phyloP scores from a whole-genome alignment of 2,888 invertebrate species.

The Melangyna quadrimaculata region DNA sequence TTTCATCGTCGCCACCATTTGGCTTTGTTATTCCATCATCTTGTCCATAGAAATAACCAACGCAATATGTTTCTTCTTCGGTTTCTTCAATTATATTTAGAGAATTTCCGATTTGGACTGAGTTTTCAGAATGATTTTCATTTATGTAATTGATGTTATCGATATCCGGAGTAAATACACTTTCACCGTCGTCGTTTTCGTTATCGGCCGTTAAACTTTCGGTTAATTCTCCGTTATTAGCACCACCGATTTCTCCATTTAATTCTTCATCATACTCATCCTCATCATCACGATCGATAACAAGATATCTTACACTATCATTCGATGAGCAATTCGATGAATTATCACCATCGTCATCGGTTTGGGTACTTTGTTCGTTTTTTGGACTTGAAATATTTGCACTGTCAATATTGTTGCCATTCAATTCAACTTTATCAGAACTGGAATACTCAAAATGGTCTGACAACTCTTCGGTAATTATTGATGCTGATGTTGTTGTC shows the following conservation, averaged over 20 bases:
- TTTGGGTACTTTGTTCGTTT: constrained; percentile 72
- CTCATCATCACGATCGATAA: constrained; percentile 29
- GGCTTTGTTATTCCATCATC: constrained; percentile 38
- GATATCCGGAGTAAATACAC: background rate
- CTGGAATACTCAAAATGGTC: constrained; percentile 17
- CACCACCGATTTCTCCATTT: background rate
- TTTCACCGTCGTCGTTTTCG: background rate
- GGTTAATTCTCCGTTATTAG: constrained; percentile 19
- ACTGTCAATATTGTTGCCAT: constrained; percentile 42
- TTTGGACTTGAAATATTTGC: constrained; percentile 49
- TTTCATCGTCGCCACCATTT: constrained; percentile 5
- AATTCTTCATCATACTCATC: constrained; percentile 17
- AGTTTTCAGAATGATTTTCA: background rate
- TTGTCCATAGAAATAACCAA: constrained; percentile 64
- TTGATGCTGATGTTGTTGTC: background rate
- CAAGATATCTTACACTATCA: constrained; percentile 44
- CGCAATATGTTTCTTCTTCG: constrained; percentile 70
- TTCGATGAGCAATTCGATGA: constrained; percentile 62
- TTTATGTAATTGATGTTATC: constrained; percentile 55
- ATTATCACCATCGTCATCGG: constrained; percentile 72
- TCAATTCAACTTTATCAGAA: constrained; percentile 30
- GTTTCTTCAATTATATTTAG: constrained; percentile 56
- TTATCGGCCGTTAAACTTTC: background rate
- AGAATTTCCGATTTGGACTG: background rate
- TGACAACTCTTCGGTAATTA: constrained; percentile 13